Evolutionary conservation across 2,113 vertebrate species (phyloP).

Genomic region (Anoplopoma fimbria): DNA sequence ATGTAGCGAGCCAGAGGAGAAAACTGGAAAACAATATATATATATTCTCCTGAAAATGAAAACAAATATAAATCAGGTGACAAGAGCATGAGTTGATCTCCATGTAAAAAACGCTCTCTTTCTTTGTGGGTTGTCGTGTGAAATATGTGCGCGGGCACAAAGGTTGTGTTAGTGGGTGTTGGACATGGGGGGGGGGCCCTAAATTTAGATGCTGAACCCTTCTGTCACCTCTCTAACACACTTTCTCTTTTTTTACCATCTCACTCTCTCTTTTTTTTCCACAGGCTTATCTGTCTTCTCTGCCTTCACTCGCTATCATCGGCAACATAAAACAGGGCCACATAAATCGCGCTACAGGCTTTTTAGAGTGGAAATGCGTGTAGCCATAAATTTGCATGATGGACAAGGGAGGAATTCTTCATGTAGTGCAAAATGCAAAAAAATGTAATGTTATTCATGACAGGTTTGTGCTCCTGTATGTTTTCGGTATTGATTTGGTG

Average conservation of each 20-base stretch:
- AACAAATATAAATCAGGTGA: slow-evolving; percentile 44
- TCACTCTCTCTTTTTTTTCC: not conserved
- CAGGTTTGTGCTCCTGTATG: not conserved
- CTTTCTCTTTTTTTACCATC: not conserved
- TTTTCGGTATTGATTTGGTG: not conserved
- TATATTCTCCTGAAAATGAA: slow-evolving; percentile 34
- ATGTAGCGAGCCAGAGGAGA: slow-evolving; percentile 44
- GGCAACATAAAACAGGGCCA: slow-evolving; percentile 20
- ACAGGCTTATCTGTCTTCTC: slow-evolving; percentile 48
- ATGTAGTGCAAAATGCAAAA: not conserved
- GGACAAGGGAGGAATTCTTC: slow-evolving; percentile 12
- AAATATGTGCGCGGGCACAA: slow-evolving; percentile 53
- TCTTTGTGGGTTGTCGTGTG: slow-evolving; percentile 30
- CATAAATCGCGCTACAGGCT: slow-evolving; percentile 54
- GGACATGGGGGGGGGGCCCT: slow-evolving; percentile 27
- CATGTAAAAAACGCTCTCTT: slow-evolving; percentile 8
- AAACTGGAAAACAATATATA: slow-evolving; percentile 5
- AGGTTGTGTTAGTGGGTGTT: slow-evolving; percentile 8
- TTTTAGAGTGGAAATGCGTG: not conserved
- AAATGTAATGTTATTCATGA: slow-evolving; percentile 1
- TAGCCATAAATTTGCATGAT: slow-evolving; percentile 35
- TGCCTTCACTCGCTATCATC: slow-evolving; percentile 47
- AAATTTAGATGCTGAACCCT: slow-evolving; percentile 65
- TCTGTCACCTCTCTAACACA: slow-evolving; percentile 42
- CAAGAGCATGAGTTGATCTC: slow-evolving; percentile 53